A percentile compares a stretch with the other conserved stretches of the same genome.
These are phyloP conservation scores for Dasysyrphus albostriatus DNA, from an alignment of 2,888 invertebrate genomes.

Conservation along the genomic window DNA sequence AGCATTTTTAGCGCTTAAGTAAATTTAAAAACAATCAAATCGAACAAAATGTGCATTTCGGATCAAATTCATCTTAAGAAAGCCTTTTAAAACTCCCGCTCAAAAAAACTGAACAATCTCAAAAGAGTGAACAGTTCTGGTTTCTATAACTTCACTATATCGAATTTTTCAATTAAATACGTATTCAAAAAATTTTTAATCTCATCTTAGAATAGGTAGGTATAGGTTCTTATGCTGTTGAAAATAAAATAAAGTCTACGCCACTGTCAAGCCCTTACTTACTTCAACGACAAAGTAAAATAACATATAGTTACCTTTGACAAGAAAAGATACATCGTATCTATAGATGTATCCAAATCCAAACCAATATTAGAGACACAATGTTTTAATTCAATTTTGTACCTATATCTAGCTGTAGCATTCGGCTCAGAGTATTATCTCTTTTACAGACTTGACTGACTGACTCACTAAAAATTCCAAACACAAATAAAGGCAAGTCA, in stretches of 20 bases:
- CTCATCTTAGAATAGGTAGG: too few relatives aligned
- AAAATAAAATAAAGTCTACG: background rate
- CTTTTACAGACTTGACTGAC: conserved; percentile 60
- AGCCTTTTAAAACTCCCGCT: too few relatives aligned
- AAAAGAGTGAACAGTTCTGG: too few relatives aligned
- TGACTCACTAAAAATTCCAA: conserved; percentile 64
- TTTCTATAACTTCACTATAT: too few relatives aligned
- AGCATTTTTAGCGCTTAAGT: too few relatives aligned
- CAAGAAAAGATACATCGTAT: conserved; percentile 14
- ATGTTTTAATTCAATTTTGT: conserved; percentile 47
- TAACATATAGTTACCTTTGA: background rate
- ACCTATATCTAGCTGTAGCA: conserved; percentile 12
- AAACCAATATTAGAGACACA: background rate
- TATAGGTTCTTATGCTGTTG: too few relatives aligned
- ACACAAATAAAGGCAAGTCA: conserved; percentile 61
- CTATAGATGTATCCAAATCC: conserved; percentile 20
- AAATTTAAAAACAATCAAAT: too few relatives aligned
- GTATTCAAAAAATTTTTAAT: too few relatives aligned
- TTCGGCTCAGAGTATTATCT: conserved; percentile 7
- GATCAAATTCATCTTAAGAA: too few relatives aligned
- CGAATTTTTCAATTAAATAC: too few relatives aligned
- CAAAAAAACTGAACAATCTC: too few relatives aligned
- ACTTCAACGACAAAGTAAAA: conserved; percentile 20
- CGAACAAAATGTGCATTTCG: too few relatives aligned
- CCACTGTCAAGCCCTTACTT: background rate